phyloP scores from a whole-genome alignment of 2,797 vertebrate genomes.

The Callimico goeldii region DNA sequence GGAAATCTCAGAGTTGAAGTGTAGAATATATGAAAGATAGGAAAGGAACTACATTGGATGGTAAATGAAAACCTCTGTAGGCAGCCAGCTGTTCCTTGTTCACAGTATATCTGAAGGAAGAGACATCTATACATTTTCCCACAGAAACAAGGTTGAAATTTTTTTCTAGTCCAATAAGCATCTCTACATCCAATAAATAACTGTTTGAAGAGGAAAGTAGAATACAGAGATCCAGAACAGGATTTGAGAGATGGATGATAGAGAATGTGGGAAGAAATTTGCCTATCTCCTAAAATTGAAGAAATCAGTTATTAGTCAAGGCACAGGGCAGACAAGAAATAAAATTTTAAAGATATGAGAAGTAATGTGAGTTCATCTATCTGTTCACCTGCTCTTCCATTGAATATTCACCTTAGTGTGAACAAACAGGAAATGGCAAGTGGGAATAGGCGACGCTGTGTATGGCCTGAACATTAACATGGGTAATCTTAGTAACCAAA shows the following conservation, averaged over 20 bases:
- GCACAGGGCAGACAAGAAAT: neutral
- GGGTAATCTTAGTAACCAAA: neutral
- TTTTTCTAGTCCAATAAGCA: neutral
- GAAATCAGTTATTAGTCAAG: neutral
- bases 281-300: neutral
- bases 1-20: neutral
- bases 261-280: neutral
- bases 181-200: neutral
- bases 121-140: neutral
- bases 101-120: neutral
- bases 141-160: neutral
- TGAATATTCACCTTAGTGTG: neutral
- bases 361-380: neutral
- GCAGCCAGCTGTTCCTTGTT: neutral
- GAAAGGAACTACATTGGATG: neutral
- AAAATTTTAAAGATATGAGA: neutral
- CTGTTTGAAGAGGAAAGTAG: neutral
- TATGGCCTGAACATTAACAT: neutral
- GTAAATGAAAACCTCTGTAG: neutral
- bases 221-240: neutral
- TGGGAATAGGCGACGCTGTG: neutral
- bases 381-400: neutral
- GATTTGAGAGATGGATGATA: neutral
- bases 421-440: neutral
- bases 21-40: neutral